Base-by-base conservation (phyloP, 2,113 vertebrate species). In the Petaurus breviceps region DNA sequence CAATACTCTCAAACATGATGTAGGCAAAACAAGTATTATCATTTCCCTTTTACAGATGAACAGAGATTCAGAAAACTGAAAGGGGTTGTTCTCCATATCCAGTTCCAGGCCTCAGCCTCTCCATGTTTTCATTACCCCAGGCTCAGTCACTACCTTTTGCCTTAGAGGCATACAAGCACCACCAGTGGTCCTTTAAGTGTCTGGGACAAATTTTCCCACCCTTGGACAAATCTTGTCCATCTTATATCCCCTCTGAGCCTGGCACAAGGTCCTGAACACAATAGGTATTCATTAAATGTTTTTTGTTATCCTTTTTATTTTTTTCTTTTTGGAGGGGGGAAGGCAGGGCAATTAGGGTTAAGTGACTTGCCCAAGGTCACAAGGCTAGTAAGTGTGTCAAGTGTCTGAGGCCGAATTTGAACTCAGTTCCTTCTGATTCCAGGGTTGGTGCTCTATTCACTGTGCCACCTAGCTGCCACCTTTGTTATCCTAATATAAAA, bases 261-360 rank as follows among this genome's bases (percentile, higher is more conserved):
- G 47, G 23, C 23, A 43, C 22, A 89, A 77, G 92, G 12, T 92
- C 47, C 53, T 52, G 12, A 22, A 92, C 3, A 0, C 25, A 92
- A 28, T 46, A 96, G 91, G 23, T 90, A 91, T n/a, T 77, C 96
- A 92, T 95, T 91, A 89, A 93, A 90, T 84, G 37, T n/a, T 77
- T 2, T n/a, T 84, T 43, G n/a, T 43, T 43, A 84, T 43, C 19
- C 68, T n/a, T 49, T 49, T 49, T n/a, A n/a, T n/a, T n/a, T 49
- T 49, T 49, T 4, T 49, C 4, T 49, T 49, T 49, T 49, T 49
- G 47, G 47, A 4, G 47, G 47, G 47, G 47, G 47, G 47, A 4
- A 49, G 47, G 47, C 47, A 49, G 47, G 47, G 47, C 2, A 49
- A 49, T 49, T 49, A 49, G 47, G 47, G 47, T 49, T 49, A 49